Conservation (phyloP, 30 jellyfish, hydroid and myxozoan species). For the Aurelia sp. region DNA sequence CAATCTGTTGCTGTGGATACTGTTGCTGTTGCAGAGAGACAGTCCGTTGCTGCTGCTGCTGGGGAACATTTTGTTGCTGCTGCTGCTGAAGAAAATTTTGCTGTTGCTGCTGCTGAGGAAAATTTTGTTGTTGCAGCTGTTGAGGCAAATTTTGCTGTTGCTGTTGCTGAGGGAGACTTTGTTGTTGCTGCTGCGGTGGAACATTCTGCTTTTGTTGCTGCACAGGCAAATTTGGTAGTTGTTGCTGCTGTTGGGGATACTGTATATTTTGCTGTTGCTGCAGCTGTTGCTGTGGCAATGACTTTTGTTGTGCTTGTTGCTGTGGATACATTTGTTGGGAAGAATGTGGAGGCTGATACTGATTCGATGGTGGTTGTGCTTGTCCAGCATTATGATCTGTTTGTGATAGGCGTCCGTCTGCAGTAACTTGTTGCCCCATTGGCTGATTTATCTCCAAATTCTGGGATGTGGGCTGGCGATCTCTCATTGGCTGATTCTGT, state of each 20-base stretch:
- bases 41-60: conserved; percentile 32
- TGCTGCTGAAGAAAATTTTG: neutral
- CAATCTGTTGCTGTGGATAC: conserved; percentile 19
- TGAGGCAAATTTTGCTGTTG: neutral
- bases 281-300: neutral
- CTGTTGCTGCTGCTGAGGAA: neutral
- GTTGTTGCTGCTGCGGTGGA: neutral
- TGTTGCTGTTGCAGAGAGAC: conserved; percentile 20
- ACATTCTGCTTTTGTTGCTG: neutral
- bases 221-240: neutral
- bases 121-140: neutral
- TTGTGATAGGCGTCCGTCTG: neutral
- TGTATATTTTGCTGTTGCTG: neutral
- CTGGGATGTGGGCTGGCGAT: no score
- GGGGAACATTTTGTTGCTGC: conserved; percentile 18
- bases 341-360: neutral
- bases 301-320: neutral
- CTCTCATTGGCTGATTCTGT: no score
- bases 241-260: neutral
- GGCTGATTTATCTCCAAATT: neutral
- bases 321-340: neutral
- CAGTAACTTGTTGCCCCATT: neutral
- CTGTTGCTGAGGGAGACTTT: neutral
- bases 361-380: neutral
- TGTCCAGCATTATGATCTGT: neutral